These are phyloP conservation scores for Drosophila seguyi DNA, from an alignment of 1,140 invertebrate genomes.

Conservation along the genomic window DNA sequence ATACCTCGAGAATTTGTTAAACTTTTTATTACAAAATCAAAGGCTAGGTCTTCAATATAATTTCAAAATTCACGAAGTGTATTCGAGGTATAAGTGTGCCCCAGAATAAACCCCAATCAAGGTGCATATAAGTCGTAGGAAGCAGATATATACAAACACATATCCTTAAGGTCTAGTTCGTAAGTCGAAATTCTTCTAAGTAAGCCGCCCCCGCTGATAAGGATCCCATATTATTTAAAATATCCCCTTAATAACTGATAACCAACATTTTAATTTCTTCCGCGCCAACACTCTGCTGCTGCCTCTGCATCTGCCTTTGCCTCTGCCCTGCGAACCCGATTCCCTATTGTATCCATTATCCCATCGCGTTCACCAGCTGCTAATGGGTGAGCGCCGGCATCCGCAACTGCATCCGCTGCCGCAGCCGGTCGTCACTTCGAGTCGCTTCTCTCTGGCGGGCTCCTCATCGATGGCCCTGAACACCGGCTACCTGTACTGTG, in stretches of 20 bases:
- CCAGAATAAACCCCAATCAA: constrained; percentile 5
- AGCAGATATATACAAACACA: neutral
- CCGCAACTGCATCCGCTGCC: constrained; percentile 12
- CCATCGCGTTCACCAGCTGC: constrained; percentile 20
- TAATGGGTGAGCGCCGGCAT: constrained; percentile 48
- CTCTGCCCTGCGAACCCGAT: constrained; percentile 4
- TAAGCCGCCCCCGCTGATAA: neutral
- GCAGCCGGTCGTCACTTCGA: constrained; percentile 1
- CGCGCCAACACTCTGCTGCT: constrained; percentile 34
- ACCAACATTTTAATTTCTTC: constrained; percentile 47
- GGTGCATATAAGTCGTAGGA: constrained; percentile 34
- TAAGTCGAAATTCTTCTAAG: constrained; percentile 20
- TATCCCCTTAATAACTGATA: constrained; percentile 41
- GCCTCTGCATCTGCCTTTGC: constrained; percentile 26
- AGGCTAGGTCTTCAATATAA: neutral
- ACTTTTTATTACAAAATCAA: neutral
- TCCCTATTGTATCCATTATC: neutral
- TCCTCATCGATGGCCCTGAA: constrained; percentile 14
- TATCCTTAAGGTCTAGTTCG: constrained; percentile 5
- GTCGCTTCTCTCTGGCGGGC: constrained; percentile 15
- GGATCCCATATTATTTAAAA: neutral
- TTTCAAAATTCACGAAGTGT: neutral
- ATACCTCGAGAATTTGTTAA: neutral
- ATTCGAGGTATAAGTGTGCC: constrained; percentile 4
- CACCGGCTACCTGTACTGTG: constrained; percentile 62